Evolutionary conservation across 2,888 invertebrate genomes (phyloP).

Genomic region (Myathropa florea): DNA sequence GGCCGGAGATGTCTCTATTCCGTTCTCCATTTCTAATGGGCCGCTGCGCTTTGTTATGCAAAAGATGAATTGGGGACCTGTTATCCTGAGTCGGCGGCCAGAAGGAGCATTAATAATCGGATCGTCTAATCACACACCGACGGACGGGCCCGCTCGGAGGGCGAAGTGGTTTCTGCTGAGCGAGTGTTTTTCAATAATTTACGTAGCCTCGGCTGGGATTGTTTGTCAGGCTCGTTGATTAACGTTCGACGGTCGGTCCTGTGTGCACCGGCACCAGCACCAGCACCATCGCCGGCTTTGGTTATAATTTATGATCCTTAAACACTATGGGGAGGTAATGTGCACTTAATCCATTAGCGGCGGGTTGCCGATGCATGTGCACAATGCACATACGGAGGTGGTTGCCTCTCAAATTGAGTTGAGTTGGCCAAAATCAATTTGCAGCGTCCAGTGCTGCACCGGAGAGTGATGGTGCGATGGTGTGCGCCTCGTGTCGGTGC

Average conservation of each 20-base stretch:
- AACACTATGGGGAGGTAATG: conserved; percentile 68
- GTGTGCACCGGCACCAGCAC: too few relatives aligned
- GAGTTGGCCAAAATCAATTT: conserved; percentile 65
- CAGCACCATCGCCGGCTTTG: too few relatives aligned
- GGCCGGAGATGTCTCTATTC: conserved; percentile 57
- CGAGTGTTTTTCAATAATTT: conserved; percentile 70
- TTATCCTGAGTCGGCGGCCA: conserved; percentile 40
- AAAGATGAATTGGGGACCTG: conserved; percentile 44
- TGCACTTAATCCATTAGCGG: conserved; percentile 69
- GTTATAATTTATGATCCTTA: conserved; percentile 69
- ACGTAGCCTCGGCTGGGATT: conserved; percentile 58
- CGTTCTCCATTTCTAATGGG: conserved; percentile 26
- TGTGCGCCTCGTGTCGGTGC: background rate
- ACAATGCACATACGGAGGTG: background rate
- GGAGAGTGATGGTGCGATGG: background rate
- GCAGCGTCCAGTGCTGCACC: conserved; percentile 19
- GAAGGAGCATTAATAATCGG: conserved; percentile 56
- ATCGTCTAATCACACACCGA: background rate
- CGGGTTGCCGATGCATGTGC: conserved; percentile 39
- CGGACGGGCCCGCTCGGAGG: background rate
- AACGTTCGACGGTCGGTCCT: conserved; percentile 55
- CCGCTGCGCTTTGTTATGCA: conserved; percentile 51
- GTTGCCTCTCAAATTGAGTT: conserved; percentile 16
- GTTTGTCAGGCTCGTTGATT: conserved; percentile 69
- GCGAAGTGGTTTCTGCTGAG: conserved; percentile 56